Conservation (phyloP, 2,888 invertebrate genomes). For the Gastracanthus pulcherrimus region DNA sequence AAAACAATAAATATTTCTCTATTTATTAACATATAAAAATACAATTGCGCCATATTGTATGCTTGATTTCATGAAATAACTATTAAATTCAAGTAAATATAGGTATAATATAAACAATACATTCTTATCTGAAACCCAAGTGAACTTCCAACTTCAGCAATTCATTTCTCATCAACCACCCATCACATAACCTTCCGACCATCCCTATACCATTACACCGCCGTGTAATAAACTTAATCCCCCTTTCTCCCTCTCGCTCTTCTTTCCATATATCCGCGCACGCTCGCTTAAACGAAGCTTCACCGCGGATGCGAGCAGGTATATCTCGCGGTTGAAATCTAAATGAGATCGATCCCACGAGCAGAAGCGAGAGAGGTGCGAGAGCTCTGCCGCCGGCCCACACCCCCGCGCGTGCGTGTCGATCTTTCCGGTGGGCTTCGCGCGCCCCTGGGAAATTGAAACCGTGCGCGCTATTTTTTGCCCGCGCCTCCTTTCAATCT, state of each 20-base stretch:
- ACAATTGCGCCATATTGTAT: no score
- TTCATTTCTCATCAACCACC: background rate
- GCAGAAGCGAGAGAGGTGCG: background rate
- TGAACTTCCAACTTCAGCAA: background rate
- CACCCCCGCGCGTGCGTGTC: background rate
- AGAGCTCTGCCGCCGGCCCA: background rate
- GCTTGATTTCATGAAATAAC: no score
- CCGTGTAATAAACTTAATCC: background rate
- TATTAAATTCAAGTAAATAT: no score
- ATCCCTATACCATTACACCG: background rate
- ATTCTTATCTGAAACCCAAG: background rate
- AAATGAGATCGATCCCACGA: constrained; percentile 32
- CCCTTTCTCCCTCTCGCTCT: background rate
- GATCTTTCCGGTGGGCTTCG: background rate
- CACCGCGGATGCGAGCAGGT: background rate
- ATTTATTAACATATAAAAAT: no score
- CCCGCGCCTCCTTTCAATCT: no score
- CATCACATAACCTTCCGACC: no score
- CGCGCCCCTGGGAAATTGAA: background rate
- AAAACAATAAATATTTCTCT: no score
- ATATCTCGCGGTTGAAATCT: constrained; percentile 26
- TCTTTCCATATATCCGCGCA: background rate
- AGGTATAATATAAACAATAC: background rate
- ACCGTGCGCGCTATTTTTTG: no score
- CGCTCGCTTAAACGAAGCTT: background rate